These are phyloP conservation scores for Nasonia giraulti DNA, from an alignment of 1,140 invertebrate genomes.

Conservation along the genomic window DNA sequence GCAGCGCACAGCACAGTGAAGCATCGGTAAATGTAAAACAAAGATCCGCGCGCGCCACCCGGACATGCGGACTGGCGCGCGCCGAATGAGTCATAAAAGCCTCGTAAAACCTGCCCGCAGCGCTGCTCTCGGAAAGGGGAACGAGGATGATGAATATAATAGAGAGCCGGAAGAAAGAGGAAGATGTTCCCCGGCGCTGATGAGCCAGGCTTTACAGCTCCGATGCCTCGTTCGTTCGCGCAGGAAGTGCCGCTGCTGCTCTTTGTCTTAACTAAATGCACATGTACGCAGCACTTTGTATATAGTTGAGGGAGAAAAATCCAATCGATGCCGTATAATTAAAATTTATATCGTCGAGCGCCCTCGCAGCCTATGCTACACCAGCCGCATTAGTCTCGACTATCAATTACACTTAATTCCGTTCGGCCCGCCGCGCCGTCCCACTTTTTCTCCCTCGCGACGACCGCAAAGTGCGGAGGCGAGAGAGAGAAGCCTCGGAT, in stretches of 20 bases:
- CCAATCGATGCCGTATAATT: conserved; percentile 52
- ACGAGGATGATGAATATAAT: neutral
- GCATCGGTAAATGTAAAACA: conserved; percentile 36
- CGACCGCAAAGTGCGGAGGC: neutral
- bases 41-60: conserved; percentile 12
- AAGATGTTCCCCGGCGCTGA: neutral
- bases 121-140: neutral
- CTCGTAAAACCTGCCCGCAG: conserved; percentile 34
- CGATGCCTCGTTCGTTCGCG: too few species aligned
- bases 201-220: neutral
- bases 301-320: neutral
- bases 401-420: conserved; percentile 58
- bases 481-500: conserved; percentile 3
- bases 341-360: conserved; percentile 54
- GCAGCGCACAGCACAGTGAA: neutral
- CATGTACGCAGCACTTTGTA: too few species aligned
- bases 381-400: conserved; percentile 42
- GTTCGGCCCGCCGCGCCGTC: neutral
- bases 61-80: conserved; percentile 12
- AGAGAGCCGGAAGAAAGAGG: neutral
- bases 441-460: neutral
- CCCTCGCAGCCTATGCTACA: neutral
- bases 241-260: too few species aligned
- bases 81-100: conserved; percentile 43
- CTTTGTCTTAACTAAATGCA: too few species aligned